phyloP scores from a whole-genome alignment of 2,888 invertebrate genomes.

The Sinohyriopsis cumingii region DNA sequence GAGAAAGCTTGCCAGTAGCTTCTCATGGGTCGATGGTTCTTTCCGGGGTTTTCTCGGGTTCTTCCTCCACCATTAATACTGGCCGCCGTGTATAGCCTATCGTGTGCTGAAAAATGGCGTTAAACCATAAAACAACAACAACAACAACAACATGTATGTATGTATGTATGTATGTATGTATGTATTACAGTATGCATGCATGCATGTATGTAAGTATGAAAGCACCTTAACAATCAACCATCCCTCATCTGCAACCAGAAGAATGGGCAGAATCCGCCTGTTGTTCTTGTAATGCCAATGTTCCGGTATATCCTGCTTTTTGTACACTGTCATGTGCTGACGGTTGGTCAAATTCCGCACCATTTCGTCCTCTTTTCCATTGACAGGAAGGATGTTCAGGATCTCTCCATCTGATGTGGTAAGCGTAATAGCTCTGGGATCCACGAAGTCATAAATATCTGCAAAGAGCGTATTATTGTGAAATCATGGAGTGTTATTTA shows the following conservation, averaged over 20 bases:
- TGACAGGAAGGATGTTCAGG: slow-evolving; percentile 37
- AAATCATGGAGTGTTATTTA: background rate
- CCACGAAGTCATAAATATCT: slow-evolving; percentile 24
- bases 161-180: too few species aligned
- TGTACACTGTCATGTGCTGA: slow-evolving; percentile 74
- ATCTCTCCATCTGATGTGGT: slow-evolving; percentile 36
- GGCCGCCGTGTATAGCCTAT: too few species aligned
- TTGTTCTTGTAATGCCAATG: slow-evolving; percentile 79
- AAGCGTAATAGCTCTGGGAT: slow-evolving; percentile 28
- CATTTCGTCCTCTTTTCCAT: slow-evolving; percentile 36
- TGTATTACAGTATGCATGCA: too few species aligned
- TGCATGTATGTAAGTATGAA: background rate
- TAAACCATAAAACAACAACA: too few species aligned
- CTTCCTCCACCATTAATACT: too few species aligned
- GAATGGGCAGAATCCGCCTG: slow-evolving; percentile 77
- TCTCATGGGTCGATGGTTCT: too few species aligned
- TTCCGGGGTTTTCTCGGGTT: too few species aligned
- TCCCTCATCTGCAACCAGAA: slow-evolving; percentile 78
- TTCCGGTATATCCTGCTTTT: slow-evolving; percentile 77
- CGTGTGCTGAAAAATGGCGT: too few species aligned
- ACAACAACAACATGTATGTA: too few species aligned
- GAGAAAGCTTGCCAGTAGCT: too few species aligned
- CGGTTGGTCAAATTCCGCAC: slow-evolving; percentile 34
- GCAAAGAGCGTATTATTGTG: slow-evolving; percentile 14
- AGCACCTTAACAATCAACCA: slow-evolving; percentile 72